These are phyloP conservation scores for Bubo blakistoni DNA, from an alignment of 2,113 vertebrate genomes.

Conservation along the genomic window DNA sequence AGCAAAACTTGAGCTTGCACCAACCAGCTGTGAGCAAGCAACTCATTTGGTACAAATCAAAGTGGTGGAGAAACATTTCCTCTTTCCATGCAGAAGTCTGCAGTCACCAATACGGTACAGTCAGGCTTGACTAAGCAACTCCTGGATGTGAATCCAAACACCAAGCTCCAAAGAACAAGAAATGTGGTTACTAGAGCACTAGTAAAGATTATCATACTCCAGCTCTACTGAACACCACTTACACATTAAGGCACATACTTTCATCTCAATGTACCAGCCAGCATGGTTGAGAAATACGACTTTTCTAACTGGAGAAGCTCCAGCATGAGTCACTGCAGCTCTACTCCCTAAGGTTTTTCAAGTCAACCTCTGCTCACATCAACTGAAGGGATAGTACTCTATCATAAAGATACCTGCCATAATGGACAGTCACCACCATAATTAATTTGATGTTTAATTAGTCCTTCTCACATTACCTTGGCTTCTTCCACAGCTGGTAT, in stretches of 20 bases:
- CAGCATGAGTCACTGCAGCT: not conserved
- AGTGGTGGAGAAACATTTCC: not conserved
- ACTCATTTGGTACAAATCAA: not conserved
- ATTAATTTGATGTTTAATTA: not conserved
- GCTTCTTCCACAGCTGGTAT: constrained; percentile 82
- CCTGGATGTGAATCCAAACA: not conserved
- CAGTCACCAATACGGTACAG: not conserved
- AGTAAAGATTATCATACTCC: not conserved
- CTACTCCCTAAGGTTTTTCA: not conserved
- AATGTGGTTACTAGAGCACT: not conserved
- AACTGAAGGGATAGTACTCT: not conserved
- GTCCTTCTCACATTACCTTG: constrained; percentile 74
- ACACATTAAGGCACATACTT: not conserved
- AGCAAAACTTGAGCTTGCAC: not conserved
- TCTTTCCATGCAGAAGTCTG: not conserved
- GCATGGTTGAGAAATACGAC: not conserved
- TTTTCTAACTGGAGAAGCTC: not conserved
- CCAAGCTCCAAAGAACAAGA: not conserved
- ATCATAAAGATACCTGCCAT: not conserved
- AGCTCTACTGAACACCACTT: not conserved
- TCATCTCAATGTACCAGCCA: not conserved
- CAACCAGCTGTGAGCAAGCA: not conserved
- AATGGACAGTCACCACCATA: not conserved
- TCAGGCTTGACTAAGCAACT: not conserved
- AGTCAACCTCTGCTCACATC: not conserved